A percentile compares a stretch with the other conserved stretches of the same genome.
Conservation (phyloP, 2,797 vertebrate genomes). For the Australoheros facetus region DNA sequence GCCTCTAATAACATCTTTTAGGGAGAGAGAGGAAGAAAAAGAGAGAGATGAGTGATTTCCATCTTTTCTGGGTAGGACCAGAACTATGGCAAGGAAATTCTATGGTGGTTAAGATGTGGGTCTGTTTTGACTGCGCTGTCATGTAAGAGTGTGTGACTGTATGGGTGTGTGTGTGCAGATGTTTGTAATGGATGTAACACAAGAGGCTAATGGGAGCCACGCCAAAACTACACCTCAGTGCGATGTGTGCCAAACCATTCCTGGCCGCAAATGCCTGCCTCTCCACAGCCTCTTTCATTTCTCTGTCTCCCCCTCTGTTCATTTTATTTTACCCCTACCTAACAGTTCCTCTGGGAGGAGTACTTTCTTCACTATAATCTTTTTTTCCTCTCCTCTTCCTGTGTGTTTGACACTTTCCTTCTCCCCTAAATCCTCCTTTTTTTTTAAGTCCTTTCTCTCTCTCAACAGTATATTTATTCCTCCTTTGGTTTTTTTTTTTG, state of each 20-base stretch:
- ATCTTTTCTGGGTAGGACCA: conserved; percentile 58
- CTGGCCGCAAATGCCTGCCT: conserved; percentile 47
- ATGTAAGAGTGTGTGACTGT: conserved; percentile 34
- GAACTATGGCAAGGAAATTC: conserved; percentile 59
- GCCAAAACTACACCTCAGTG: conserved; percentile 69
- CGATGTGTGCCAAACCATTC: conserved; percentile 62
- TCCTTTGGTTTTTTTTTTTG: background rate
- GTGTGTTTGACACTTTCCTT: conserved; percentile 34
- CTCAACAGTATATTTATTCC: conserved; percentile 21
- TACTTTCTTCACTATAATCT: conserved; percentile 14
- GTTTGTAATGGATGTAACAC: conserved; percentile 69
- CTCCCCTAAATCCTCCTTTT: conserved; percentile 10
- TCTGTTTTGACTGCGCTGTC: conserved; percentile 55
- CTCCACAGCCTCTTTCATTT: conserved; percentile 32
- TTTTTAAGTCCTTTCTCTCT: background rate
- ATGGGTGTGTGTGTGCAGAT: conserved; percentile 19
- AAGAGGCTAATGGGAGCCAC: conserved; percentile 63
- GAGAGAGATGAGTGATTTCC: conserved; percentile 59
- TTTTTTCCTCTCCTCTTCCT: conserved; percentile 5
- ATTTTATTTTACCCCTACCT: conserved; percentile 1
- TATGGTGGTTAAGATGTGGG: conserved; percentile 58
- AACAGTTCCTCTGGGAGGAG: background rate
- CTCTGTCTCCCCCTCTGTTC: conserved; percentile 21
- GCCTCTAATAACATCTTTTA: conserved; percentile 82
- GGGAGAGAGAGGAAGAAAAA: conserved; percentile 21